Evolutionary conservation across 2,888 invertebrate genomes (phyloP), one percentile per base, ranked within the genome.

Genomic region (Lepidocyrtoides sp.): DNA sequence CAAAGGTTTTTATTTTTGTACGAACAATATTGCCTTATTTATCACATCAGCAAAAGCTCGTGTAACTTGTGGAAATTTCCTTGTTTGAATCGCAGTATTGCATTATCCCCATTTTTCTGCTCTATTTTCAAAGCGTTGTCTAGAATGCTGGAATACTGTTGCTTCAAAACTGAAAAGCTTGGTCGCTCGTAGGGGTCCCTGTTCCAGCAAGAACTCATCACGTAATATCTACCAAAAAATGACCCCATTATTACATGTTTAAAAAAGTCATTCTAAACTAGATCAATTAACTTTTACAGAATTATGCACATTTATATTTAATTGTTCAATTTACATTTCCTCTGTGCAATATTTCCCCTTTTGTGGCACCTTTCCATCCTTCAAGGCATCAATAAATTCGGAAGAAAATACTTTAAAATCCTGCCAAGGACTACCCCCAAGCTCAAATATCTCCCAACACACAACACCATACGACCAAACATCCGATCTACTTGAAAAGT

Each of bases 361-460:
- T 48, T 26, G 0, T 7, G 44, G 36, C 0, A 48, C 41, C 20
- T 17, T 17, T 17, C 83, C 83, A 14, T 66, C 66, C 17, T 69
- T 84, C 14, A 84, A 14, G 5, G 63, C 66, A 8, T 66, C 48
- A 2, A 84, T 66, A 69, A 84, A 84, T 17, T 84, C 83, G 0
- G 12, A 26, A 26, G 66, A 44, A 69, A 66, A 84, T 10, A 51
- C 0, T 12, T 44, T 5, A 10, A 51, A 69, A 8, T 85, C 84
- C 2, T 51, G 72, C 84, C 84, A 85, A 4, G 87, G 87, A n/a
- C 41, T 36, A 0, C 20, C 48, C 1, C 87, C 87, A 0, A 87
- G 32, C 4, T 77, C 63, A 44, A 87, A 87, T 7, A 87, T 87
- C 20, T 87, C 87, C 87, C 87, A 87, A 8, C 77, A 79, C 14